Conservation (phyloP, 1,140 invertebrate species). For the Listronotus bonariensis region DNA sequence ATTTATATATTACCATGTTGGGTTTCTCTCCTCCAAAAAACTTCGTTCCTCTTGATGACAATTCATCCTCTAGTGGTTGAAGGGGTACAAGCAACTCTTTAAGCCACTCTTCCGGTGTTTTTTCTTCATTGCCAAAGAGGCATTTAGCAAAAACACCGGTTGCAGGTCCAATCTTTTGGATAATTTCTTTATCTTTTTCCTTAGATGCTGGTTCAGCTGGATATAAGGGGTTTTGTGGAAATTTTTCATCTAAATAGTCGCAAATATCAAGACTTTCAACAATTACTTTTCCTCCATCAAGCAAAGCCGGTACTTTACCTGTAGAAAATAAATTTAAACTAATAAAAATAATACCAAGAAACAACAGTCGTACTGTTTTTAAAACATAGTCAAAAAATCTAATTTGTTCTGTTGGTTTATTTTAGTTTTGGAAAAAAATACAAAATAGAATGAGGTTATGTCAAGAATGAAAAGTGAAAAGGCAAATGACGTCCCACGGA, state of each 20-base stretch:
- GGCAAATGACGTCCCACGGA: no score
- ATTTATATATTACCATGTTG: constrained; percentile 64
- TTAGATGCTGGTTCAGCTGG: constrained; percentile 73
- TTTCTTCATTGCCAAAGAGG: constrained; percentile 39
- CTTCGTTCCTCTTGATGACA: constrained; percentile 63
- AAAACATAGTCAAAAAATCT: no score
- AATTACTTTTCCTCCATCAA: constrained; percentile 66
- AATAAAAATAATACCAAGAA: no score
- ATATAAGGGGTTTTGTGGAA: constrained; percentile 70
- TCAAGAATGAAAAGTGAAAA: no score
- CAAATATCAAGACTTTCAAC: constrained; percentile 82
- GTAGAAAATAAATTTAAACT: no score
- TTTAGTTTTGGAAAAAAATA: no score
- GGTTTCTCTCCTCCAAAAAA: constrained; percentile 73
- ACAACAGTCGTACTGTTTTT: no score
- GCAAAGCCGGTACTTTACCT: constrained; percentile 80
- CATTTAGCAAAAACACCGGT: constrained; percentile 45
- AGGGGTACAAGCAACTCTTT: constrained; percentile 58
- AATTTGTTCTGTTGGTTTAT: no score
- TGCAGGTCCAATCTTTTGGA: constrained; percentile 66
- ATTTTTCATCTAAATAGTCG: constrained; percentile 85
- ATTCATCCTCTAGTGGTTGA: constrained; percentile 69
- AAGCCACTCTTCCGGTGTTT: constrained; percentile 43
- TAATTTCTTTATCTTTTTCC: constrained; percentile 76
- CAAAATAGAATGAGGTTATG: no score